Evolutionary conservation across 2,797 vertebrate genomes (phyloP).

Genomic region (Hemitrygon akajei): DNA sequence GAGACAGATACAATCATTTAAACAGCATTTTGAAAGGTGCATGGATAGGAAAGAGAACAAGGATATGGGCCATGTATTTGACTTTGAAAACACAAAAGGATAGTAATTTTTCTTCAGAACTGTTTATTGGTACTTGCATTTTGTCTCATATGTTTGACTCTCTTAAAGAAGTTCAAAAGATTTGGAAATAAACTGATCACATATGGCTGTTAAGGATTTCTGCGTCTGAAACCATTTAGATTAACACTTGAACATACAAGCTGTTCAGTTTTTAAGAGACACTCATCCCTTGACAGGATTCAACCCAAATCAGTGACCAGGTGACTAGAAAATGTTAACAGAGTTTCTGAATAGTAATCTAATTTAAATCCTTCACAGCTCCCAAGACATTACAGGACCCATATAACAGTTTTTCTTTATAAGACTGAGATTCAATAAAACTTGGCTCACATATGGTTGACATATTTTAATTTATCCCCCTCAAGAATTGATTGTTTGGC

Average conservation of each 20-base stretch:
- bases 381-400: neutral
- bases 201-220: neutral
- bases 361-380: constrained; percentile 3
- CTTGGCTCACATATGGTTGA: neutral
- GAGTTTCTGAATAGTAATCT: constrained; percentile 13
- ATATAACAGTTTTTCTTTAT: neutral
- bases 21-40: too few species aligned
- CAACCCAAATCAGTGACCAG: neutral
- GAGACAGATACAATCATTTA: too few species aligned
- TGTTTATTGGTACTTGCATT: neutral
- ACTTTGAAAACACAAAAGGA: neutral
- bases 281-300: neutral
- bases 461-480: neutral
- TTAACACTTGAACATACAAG: neutral
- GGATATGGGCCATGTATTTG: neutral
- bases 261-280: neutral
- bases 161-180: neutral
- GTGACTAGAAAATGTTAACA: neutral
- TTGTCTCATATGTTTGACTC: neutral
- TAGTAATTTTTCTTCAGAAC: neutral
- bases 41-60: too few species aligned
- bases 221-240: neutral
- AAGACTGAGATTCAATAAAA: neutral
- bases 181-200: neutral
- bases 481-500: neutral